These are phyloP conservation scores for Gymnocypris eckloni DNA, from an alignment of 2,797 vertebrate species.

Conservation along the genomic window DNA sequence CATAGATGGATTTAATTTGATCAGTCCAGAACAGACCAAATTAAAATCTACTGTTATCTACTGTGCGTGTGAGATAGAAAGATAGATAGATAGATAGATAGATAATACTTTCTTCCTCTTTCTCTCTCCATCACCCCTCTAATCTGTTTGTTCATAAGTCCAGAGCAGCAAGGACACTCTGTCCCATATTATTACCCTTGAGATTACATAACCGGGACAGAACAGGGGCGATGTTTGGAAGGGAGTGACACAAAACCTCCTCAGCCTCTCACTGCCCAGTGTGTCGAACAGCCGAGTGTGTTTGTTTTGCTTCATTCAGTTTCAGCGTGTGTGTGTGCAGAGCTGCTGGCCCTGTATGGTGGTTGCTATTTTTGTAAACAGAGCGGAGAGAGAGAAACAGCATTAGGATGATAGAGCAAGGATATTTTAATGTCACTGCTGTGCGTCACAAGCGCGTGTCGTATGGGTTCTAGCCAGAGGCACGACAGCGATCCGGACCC, in stretches of 20 bases:
- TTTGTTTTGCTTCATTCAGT: slow-evolving; percentile 43
- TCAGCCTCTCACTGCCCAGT: slow-evolving; percentile 31
- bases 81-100: background rate
- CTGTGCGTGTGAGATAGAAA: background rate
- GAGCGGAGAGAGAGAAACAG: slow-evolving; percentile 35
- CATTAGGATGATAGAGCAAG: slow-evolving; percentile 40
- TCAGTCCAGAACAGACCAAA: background rate
- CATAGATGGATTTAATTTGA: background rate
- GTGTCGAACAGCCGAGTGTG: no score
- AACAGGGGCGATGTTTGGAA: slow-evolving; percentile 26
- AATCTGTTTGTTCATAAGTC: slow-evolving; percentile 32
- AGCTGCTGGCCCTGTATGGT: slow-evolving; percentile 26
- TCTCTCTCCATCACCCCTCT: slow-evolving; percentile 9
- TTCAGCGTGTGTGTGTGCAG: background rate
- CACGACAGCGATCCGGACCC: background rate
- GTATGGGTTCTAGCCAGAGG: background rate
- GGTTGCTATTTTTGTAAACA: slow-evolving; percentile 50
- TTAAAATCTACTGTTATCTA: no score
- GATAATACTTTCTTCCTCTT: background rate
- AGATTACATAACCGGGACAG: slow-evolving; percentile 61
- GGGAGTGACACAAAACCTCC: slow-evolving; percentile 40
- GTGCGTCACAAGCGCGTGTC: slow-evolving; percentile 7
- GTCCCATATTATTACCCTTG: slow-evolving; percentile 56
- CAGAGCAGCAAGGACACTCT: slow-evolving; percentile 44
- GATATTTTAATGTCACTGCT: slow-evolving; percentile 51